A percentile compares a stretch with the other conserved stretches of the same genome.
These are phyloP conservation scores for Subacronicta megacephala DNA, from an alignment of 2,888 invertebrate genomes.

Conservation along the genomic window DNA sequence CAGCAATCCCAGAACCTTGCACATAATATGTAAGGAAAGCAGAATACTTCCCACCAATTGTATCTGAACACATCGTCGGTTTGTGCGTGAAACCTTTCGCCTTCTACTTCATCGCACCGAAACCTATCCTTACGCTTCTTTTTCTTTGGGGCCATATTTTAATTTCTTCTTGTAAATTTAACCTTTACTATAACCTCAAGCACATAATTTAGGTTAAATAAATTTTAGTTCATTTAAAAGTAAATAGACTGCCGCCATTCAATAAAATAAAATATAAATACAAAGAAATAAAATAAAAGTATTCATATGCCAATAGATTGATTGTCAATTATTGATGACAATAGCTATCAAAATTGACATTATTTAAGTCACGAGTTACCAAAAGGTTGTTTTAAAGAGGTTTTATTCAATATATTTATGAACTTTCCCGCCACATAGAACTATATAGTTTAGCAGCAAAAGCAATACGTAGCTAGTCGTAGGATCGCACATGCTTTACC, in stretches of 20 bases:
- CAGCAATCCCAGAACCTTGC: conserved; percentile 75
- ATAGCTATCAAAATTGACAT: neutral
- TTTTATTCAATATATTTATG: too few relatives aligned
- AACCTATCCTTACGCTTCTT: conserved; percentile 53
- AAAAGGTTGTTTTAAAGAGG: too few relatives aligned
- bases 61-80: conserved; percentile 71
- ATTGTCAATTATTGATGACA: conserved; percentile 4
- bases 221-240: conserved; percentile 15
- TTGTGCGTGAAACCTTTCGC: conserved; percentile 70
- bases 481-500: too few relatives aligned
- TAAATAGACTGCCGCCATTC: neutral
- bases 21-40: conserved; percentile 79
- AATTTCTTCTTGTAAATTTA: conserved; percentile 27
- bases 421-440: too few relatives aligned
- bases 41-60: conserved; percentile 82
- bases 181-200: neutral
- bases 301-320: neutral
- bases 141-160: conserved; percentile 66
- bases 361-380: too few relatives aligned
- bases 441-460: too few relatives aligned
- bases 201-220: conserved; percentile 34
- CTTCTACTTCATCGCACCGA: conserved; percentile 66
- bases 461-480: too few relatives aligned
- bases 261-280: neutral
- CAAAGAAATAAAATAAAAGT: conserved; percentile 3